phyloP scores from a whole-genome alignment of 2,888 invertebrate species.

The Gnatocerus cornutus region DNA sequence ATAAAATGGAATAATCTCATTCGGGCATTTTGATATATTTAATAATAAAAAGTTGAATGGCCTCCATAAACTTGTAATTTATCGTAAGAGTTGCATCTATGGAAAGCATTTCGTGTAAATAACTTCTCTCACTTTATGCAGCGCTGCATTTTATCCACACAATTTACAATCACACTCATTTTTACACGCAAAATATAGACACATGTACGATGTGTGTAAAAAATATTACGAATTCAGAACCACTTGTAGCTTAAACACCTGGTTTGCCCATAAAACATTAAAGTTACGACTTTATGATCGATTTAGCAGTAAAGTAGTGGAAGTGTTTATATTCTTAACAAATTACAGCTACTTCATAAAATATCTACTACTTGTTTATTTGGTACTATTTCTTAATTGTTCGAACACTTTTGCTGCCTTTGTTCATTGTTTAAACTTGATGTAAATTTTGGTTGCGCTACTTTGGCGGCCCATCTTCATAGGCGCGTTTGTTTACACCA shows the following conservation, averaged over 20 bases:
- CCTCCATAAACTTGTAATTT: constrained; percentile 19
- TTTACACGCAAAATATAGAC: neutral
- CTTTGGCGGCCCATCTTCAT: no score
- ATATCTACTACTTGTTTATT: constrained; percentile 50
- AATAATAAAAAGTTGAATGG: constrained; percentile 22
- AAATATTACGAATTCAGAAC: constrained; percentile 63
- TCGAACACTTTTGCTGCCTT: constrained; percentile 29
- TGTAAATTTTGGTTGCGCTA: neutral
- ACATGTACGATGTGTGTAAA: constrained; percentile 34
- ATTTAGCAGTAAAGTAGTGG: constrained; percentile 68
- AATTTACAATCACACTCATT: neutral
- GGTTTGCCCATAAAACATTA: constrained; percentile 68
- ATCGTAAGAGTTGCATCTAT: constrained; percentile 16
- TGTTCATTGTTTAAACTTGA: constrained; percentile 7
- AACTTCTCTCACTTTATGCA: constrained; percentile 19
- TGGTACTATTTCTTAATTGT: constrained; percentile 31
- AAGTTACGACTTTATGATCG: constrained; percentile 70
- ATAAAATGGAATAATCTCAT: constrained; percentile 22
- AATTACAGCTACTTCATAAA: constrained; percentile 65
- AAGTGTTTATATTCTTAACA: constrained; percentile 70
- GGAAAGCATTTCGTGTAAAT: constrained; percentile 12
- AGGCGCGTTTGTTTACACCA: no score
- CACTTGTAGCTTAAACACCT: constrained; percentile 68
- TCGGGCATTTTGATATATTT: constrained; percentile 21
- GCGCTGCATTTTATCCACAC: neutral